Percentiles rank a stretch among this genome's conserved stretches.
Evolutionary conservation across 2,113 vertebrate genomes (phyloP).

Genomic region (Notothenia coriiceps): DNA sequence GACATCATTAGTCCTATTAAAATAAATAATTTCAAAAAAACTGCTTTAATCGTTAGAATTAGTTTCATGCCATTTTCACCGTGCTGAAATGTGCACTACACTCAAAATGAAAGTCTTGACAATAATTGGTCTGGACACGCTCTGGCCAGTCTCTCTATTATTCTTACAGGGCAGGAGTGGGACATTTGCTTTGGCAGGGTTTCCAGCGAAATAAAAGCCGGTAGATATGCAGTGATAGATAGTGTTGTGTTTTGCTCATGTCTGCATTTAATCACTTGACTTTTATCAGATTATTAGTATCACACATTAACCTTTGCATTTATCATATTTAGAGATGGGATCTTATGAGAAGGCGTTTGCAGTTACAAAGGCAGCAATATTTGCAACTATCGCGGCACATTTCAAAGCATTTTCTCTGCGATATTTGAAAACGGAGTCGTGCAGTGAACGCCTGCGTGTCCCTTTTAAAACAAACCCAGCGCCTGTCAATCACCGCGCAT

Average conservation of each 20-base stretch:
- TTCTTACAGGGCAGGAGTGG: conserved; percentile 47
- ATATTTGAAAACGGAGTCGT: conserved; percentile 97
- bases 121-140: conserved; percentile 68
- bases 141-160: conserved; percentile 48
- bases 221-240: conserved; percentile 11
- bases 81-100: conserved; percentile 29
- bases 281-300: conserved; percentile 19
- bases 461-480: conserved; percentile 97
- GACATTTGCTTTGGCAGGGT: conserved; percentile 55
- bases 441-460: conserved; percentile 97
- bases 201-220: conserved; percentile 45
- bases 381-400: conserved; percentile 88
- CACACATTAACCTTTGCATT: conserved; percentile 33
- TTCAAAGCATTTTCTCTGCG: conserved; percentile 96
- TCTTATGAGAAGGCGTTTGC: conserved; percentile 60
- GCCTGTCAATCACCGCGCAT: conserved; percentile 94
- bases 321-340: conserved; percentile 4
- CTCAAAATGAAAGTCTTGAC: conserved; percentile 54
- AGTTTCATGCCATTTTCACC: conserved; percentile 28
- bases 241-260: conserved; percentile 20
- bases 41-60: not conserved
- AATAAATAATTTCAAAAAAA: not conserved
- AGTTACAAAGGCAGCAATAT: conserved; percentile 81
- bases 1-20: not conserved
- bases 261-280: conserved; percentile 45